Base-by-base conservation (phyloP, 2,797 vertebrate genomes). In the Valencia hispanica region DNA sequence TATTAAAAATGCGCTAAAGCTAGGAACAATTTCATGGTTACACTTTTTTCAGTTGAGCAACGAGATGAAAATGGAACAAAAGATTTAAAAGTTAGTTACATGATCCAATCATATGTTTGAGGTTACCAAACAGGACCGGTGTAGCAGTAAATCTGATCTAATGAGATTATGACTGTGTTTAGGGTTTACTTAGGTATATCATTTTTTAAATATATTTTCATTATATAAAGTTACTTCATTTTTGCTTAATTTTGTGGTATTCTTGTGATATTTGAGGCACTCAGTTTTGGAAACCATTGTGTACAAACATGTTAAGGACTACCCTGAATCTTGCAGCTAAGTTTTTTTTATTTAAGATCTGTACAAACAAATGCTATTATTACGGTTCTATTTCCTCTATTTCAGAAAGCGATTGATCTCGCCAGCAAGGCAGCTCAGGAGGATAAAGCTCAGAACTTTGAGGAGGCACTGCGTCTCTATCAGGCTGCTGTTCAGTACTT, bases 371-470 rank as follows among this genome's bases (percentile, higher is more conserved):
- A 5, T 77, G 45, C 66, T 30, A 66, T 4, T 51, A 34, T 72
- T 14, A 1, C 20, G 78, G 15, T 66, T 32, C 2, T 50, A 34
- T 27, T 78, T 8, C 73, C 4, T 79, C 27, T 71, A 3, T 93
- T 93, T 73, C 93, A 99, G 98, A 99, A 99, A 97, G 98, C 97
- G 75, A 98, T 99, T 90, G 98, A 99, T 89, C 96, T 99, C 50
- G 98, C 97, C 86, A 96, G 69, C 91, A 99, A 97, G 93, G 98
- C 98, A 4, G 96, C 98, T 1, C 97, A 98, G 87, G 98, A 99
- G 93, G 98, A 99, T 92, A 98, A 98, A 94, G 97, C 96, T 32
- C 94, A 97, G 81, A 99, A 99, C 93, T 99, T 96, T 8, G 97
- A 98, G 70, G 98, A 99, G 93, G 98, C 98, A 34, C 94, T 99